Conservation (phyloP, 1,140 invertebrate genomes). For the Drosophila guanche region DNA sequence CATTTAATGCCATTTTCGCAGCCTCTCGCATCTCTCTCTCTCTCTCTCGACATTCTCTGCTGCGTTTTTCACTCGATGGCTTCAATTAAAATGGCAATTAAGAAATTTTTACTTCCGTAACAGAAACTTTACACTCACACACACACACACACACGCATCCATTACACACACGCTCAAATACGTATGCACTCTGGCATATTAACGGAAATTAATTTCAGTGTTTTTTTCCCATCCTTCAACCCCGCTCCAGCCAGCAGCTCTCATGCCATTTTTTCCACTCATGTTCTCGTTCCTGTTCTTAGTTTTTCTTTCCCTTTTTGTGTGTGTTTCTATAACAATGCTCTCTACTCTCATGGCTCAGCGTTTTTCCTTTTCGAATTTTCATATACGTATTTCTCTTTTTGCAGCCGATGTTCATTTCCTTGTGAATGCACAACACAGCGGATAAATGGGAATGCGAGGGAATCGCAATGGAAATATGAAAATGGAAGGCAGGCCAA, state of each 20-base stretch:
- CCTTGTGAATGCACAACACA: slow-evolving; percentile 63
- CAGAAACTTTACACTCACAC: slow-evolving; percentile 27
- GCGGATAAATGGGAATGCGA: slow-evolving; percentile 32
- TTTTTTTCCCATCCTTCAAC: slow-evolving; percentile 37
- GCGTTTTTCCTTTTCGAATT: slow-evolving; percentile 34
- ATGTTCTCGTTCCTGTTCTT: slow-evolving; percentile 25
- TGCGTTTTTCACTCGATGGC: slow-evolving; percentile 23
- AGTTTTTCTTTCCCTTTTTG: slow-evolving; percentile 33
- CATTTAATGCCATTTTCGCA: slow-evolving; percentile 17
- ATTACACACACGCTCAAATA: slow-evolving; percentile 18
- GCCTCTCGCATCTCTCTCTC: background rate
- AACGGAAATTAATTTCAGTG: slow-evolving; percentile 71
- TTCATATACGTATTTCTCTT: slow-evolving; percentile 10
- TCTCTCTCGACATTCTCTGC: slow-evolving; percentile 1
- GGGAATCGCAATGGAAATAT: slow-evolving; percentile 20
- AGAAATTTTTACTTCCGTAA: slow-evolving; percentile 57
- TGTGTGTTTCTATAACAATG: slow-evolving; percentile 39
- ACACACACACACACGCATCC: slow-evolving; percentile 20
- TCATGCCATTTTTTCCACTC: slow-evolving; percentile 13
- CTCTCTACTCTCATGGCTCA: slow-evolving; percentile 18
- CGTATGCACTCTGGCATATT: slow-evolving; percentile 41
- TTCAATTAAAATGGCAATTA: slow-evolving; percentile 69
- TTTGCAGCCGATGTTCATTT: slow-evolving; percentile 64
- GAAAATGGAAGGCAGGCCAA: slow-evolving; percentile 45
- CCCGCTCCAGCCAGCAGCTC: background rate